Evolutionary conservation across 2,888 invertebrate genomes (phyloP).

Genomic region (Hypolimnas misippus): DNA sequence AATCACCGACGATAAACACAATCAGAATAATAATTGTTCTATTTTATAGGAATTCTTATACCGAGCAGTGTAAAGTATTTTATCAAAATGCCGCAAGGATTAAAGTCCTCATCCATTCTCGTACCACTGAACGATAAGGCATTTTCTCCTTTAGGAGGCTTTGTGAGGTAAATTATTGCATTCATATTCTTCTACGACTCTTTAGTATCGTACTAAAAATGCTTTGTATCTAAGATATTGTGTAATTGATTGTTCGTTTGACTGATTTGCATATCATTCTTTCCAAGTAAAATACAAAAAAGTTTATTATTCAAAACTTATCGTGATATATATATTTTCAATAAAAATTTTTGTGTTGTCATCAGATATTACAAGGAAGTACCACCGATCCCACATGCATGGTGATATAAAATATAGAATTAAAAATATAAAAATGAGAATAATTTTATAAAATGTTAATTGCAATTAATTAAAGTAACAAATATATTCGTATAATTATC

Average conservation of each 20-base stretch:
- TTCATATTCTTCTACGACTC: neutral
- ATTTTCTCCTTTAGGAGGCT: slow-evolving; percentile 73
- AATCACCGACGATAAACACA: neutral
- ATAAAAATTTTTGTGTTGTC: slow-evolving; percentile 40
- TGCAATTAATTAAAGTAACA: no score
- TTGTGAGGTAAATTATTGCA: slow-evolving; percentile 61
- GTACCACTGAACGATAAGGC: slow-evolving; percentile 71
- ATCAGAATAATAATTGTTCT: neutral
- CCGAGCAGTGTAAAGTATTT: slow-evolving; percentile 76
- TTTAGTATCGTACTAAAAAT: neutral
- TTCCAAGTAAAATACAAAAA: no score
- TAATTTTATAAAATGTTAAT: no score
- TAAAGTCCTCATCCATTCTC: slow-evolving; percentile 55
- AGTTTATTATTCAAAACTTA: neutral
- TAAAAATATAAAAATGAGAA: neutral
- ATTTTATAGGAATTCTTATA: slow-evolving; percentile 63
- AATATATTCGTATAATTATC: no score
- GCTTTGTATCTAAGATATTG: neutral
- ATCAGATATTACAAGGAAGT: slow-evolving; percentile 78
- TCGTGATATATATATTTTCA: neutral
- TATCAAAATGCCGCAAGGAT: slow-evolving; percentile 66
- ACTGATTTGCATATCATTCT: neutral
- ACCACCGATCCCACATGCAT: slow-evolving; percentile 72
- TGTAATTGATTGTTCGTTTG: neutral
- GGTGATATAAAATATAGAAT: slow-evolving; percentile 46